Evolutionary conservation across 2,113 vertebrate genomes (phyloP).

Genomic region (Hippocampus comes): DNA sequence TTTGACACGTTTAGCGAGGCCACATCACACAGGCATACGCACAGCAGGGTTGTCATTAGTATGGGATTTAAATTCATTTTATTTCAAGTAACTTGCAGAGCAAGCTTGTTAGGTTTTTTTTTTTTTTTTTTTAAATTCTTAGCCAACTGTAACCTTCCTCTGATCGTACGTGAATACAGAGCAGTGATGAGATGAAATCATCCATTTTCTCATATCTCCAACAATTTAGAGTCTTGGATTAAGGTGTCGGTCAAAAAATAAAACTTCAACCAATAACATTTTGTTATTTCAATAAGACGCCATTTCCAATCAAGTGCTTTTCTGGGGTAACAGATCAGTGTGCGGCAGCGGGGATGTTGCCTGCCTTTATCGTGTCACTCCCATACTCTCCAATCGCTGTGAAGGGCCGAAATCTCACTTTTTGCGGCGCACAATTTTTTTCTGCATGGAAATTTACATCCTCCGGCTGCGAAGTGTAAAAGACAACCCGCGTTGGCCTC

Average conservation of each 20-base stretch:
- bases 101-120: too few relatives aligned
- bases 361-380: too few relatives aligned
- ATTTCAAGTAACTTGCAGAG: too few relatives aligned
- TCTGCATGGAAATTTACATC: slow-evolving; percentile 29
- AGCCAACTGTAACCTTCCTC: too few relatives aligned
- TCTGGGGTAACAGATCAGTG: too few relatives aligned
- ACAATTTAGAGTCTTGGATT: neutral
- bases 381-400: neutral
- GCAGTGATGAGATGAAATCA: neutral
- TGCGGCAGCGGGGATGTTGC: too few relatives aligned
- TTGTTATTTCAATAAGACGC: neutral
- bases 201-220: neutral
- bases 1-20: neutral
- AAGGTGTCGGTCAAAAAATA: neutral
- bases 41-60: too few relatives aligned
- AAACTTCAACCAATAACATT: neutral
- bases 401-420: neutral
- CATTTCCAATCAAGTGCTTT: too few relatives aligned
- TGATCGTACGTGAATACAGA: neutral
- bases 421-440: slow-evolving; percentile 7
- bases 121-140: neutral
- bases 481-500: slow-evolving; percentile 44
- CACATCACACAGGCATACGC: neutral
- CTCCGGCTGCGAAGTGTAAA: slow-evolving; percentile 4
- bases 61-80: too few relatives aligned